phyloP scores from a whole-genome alignment of 1,140 invertebrate genomes.

The Littorina saxatilis region DNA sequence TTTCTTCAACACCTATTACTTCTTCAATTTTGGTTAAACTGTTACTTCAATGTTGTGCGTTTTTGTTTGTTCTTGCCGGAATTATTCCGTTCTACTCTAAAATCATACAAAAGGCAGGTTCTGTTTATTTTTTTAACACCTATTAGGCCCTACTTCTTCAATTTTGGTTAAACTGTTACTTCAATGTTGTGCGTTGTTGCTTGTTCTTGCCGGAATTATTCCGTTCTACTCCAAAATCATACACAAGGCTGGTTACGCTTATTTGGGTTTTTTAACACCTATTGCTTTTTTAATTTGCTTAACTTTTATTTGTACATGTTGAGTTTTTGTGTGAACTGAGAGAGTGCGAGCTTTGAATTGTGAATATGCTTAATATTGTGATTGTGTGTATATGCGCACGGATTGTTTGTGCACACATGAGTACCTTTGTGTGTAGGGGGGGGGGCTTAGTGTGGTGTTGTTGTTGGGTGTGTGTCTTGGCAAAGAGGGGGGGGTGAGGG shows the following conservation, averaged over 20 bases:
- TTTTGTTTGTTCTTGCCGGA: conserved; percentile 39
- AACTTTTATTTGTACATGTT: not conserved
- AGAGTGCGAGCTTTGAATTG: too few relatives aligned
- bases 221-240: conserved; percentile 64
- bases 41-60: not conserved
- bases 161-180: not conserved
- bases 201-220: conserved; percentile 49
- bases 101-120: conserved; percentile 59
- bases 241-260: conserved; percentile 51
- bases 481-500: not conserved
- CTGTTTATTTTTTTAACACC: not conserved
- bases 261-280: not conserved
- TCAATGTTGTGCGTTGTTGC: conserved; percentile 7
- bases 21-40: not conserved
- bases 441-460: too few relatives aligned
- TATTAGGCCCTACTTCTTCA: not conserved
- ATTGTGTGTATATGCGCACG: conserved; percentile 29
- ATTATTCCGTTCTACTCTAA: conserved; percentile 65
- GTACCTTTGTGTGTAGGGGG: not conserved
- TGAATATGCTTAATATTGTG: too few relatives aligned
- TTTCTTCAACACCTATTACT: not conserved
- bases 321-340: not conserved
- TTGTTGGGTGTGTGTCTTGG: too few relatives aligned
- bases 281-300: not conserved
- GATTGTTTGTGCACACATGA: conserved; percentile 14